phyloP scores from a whole-genome alignment of 2,888 invertebrate genomes.

The Parascotia fuliginaria region DNA sequence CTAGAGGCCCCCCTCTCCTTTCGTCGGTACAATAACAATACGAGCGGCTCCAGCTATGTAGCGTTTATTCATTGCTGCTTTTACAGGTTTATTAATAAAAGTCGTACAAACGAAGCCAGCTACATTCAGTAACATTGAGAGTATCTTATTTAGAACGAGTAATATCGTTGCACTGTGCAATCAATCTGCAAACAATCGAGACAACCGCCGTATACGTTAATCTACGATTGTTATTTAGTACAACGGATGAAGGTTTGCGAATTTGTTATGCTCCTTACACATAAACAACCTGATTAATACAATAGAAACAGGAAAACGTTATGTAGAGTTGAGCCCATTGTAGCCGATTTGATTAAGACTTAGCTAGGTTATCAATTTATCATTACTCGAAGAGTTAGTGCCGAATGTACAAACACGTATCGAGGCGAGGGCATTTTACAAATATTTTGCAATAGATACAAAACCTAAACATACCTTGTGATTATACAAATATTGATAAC shows the following conservation, averaged over 20 bases:
- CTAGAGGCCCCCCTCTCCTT: constrained; percentile 74
- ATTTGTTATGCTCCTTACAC: constrained; percentile 36
- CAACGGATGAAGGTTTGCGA: constrained; percentile 36
- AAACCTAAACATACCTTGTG: constrained; percentile 47
- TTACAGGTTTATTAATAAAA: constrained; percentile 36
- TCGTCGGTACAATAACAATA: constrained; percentile 61
- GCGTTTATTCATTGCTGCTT: constrained; percentile 66
- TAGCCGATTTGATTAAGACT: constrained; percentile 16
- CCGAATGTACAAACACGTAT: constrained; percentile 23
- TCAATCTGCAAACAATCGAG: constrained; percentile 64
- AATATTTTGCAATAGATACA: constrained; percentile 65
- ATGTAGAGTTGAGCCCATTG: constrained; percentile 17
- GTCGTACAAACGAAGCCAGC: constrained; percentile 38
- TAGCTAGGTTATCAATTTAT: constrained; percentile 19
- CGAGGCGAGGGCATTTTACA: constrained; percentile 37
- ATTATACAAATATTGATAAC: constrained; percentile 80
- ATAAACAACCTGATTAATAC: constrained; percentile 33
- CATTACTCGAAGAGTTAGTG: constrained; percentile 13
- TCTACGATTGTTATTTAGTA: constrained; percentile 44
- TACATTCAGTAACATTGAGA: constrained; percentile 23
- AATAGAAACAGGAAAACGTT: constrained; percentile 32
- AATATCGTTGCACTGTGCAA: constrained; percentile 42
- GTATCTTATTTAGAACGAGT: constrained; percentile 12
- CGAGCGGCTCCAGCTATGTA: constrained; percentile 51
- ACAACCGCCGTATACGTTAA: constrained; percentile 48